These are phyloP conservation scores for Tortrix viridana DNA, from an alignment of 2,888 invertebrate genomes.

Conservation along the genomic window DNA sequence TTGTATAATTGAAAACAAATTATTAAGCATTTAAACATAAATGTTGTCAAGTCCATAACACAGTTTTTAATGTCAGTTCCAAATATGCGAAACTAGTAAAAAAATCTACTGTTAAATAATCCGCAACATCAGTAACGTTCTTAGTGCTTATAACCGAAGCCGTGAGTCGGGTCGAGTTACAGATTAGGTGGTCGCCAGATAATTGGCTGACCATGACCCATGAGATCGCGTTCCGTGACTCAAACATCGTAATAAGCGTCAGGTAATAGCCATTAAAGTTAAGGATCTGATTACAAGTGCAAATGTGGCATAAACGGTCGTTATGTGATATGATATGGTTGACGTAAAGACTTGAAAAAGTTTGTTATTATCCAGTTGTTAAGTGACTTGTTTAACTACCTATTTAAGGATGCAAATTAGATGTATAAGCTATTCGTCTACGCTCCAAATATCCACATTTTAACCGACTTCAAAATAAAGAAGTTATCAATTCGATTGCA, in stretches of 20 bases:
- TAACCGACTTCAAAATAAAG: too few species aligned
- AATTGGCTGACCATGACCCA: slow-evolving; percentile 27
- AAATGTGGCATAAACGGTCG: slow-evolving; percentile 7
- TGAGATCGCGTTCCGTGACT: slow-evolving; percentile 17
- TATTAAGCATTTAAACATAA: too few species aligned
- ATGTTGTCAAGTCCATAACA: too few species aligned
- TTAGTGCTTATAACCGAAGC: slow-evolving; percentile 12
- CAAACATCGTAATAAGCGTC: background rate
- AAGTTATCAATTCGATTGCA: too few species aligned
- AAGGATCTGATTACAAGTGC: slow-evolving; percentile 15
- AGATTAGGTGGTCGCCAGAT: slow-evolving; percentile 20
- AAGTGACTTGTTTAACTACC: too few species aligned
- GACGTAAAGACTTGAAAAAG: too few species aligned
- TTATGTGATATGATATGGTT: background rate
- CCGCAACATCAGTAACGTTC: background rate
- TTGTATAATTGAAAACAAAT: too few species aligned
- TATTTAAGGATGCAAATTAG: too few species aligned
- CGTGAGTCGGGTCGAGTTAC: slow-evolving; percentile 24
- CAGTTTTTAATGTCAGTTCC: too few species aligned
- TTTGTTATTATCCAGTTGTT: too few species aligned
- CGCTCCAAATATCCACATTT: too few species aligned
- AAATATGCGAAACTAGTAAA: background rate
- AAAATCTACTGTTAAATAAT: background rate
- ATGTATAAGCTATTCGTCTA: too few species aligned
- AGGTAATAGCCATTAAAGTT: slow-evolving; percentile 10